Percentiles rank a stretch among this genome's conserved stretches.
Conservation (phyloP, 64 coral and sea anemone species). For the Exaiptasia diaphana region DNA sequence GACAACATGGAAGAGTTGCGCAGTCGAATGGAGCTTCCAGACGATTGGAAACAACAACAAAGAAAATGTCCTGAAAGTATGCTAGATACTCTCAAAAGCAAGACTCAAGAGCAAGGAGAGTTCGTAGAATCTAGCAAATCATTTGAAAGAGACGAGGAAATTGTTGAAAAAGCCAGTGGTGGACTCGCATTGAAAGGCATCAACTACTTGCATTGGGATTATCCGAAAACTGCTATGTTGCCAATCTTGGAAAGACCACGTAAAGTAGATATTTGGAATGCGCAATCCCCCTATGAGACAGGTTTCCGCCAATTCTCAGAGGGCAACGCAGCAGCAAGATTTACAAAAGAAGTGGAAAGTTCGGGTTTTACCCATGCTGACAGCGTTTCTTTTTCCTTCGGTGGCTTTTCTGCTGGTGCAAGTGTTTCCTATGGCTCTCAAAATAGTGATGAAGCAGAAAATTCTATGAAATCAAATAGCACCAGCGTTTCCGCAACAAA, state of each 20-base stretch:
- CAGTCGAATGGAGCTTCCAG: slow-evolving; percentile 15
- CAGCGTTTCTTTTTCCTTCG: no score
- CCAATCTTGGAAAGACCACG: neutral
- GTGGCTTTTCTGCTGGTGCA: no score
- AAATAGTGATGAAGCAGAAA: no score
- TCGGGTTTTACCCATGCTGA: no score
- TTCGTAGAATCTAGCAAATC: neutral
- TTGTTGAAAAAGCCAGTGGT: neutral
- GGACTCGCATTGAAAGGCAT: neutral
- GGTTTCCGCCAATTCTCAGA: neutral
- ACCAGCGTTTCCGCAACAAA: no score
- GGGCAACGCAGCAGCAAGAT: neutral
- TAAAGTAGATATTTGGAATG: neutral
- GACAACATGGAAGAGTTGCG: slow-evolving; percentile 13
- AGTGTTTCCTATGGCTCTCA: no score
- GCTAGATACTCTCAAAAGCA: no score
- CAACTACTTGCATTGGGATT: neutral
- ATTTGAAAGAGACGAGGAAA: neutral
- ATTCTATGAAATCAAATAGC: no score
- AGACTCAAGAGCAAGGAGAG: no score
- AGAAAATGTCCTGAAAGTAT: no score
- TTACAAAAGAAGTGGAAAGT: neutral
- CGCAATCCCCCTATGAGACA: neutral
- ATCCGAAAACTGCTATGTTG: neutral
- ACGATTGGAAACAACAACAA: no score